Base-by-base conservation (phyloP, 1,140 invertebrate genomes). In the Drosophila miranda region DNA sequence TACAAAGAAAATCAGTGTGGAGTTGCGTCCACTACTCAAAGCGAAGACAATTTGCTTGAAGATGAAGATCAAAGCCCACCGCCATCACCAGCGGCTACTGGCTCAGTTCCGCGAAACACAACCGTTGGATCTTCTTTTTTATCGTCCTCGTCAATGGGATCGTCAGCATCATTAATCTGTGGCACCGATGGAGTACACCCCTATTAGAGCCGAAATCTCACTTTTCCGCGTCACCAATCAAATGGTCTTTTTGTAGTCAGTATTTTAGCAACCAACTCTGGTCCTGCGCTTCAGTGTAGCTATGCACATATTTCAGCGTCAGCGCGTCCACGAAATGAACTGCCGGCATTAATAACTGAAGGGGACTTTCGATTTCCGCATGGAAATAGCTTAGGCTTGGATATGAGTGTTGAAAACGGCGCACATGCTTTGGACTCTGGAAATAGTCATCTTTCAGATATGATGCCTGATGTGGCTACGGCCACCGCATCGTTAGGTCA, bases 401-500 rank as follows among this genome's bases (percentile, higher is more conserved):
- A 86, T n/a, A 67, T 77, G 52, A n/a, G 75, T 16, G 54, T 75
- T 21, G 76, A 88, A 51, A 59, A 62, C 19, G 70, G 71, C 43
- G 82, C 86, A 13, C 72, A 70, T 67, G 78, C 74, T 2, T 52
- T 89, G 26, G 84, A 89, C 43, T 78, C 66, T 16, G 90, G 68
- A 43, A 92, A 95, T 53, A 94, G 94, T 26, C 94, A 95, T 77
- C 91, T 96, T 34, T 96, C 95, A 51, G 95, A 96, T 69, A 94
- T 95, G 76, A 96, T 97, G 95, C 96, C 96, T 1, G 96, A 97
- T 90, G 96, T 97, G 49, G 96, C 96, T n/a, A 96, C 96, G 95
- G 96, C 96, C 34, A 96, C 96, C 0, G 93, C 95, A 2, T 95
- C 95, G 1, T 92, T 96, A 43, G 93, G 93, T 11, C 94, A 95